Base-by-base conservation (phyloP, 2,888 invertebrate species). In the Mimas tiliae region DNA sequence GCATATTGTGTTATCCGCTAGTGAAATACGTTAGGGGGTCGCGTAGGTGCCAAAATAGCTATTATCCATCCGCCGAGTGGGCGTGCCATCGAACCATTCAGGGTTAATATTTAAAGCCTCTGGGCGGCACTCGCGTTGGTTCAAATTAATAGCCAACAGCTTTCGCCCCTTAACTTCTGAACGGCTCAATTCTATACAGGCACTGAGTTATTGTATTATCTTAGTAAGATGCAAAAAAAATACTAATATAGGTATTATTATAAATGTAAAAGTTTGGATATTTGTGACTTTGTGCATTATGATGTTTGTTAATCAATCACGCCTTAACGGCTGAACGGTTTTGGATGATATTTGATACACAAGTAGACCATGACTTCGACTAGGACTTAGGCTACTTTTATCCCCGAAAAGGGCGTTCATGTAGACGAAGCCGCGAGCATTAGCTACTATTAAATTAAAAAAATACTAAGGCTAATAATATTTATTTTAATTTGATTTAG, bases 71-170 rank as follows among this genome's bases (percentile, higher is more conserved):
- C 63, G 38, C 11, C 51, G 63, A 38, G 51, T 64, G 63, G 63
- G 51, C 63, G 63, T 51, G 51, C 38, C 51, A 34, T 64, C 19
- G 14, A 64, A 64, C 51, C 48, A 64, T 64, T 64, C 51, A 51
- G 38, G 34, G 19, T 38, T 50, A 51, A 58, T 58, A 58, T 58
- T 58, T 58, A 58, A 58, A 58, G 58, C 58, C 58, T 58, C 42
- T 19, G 52, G 52, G 27, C 52, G 58, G 34, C 58, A 58, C 42
- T 42, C n/a, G 19, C 38, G 27, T 27, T 21, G 42, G 38, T 64
- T 51, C 16, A 64, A 42, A 64, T 64, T 64, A 64, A 64, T 64
- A 51, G 63, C 63, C 38, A 50, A 64, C 63, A 64, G 63, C 50
- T 64, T 64, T 64, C 38, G 63, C 63, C 63, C 51, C 51, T 64